These are phyloP conservation scores for Pteronura brasiliensis DNA, from an alignment of 2,113 vertebrate genomes.

Conservation along the genomic window DNA sequence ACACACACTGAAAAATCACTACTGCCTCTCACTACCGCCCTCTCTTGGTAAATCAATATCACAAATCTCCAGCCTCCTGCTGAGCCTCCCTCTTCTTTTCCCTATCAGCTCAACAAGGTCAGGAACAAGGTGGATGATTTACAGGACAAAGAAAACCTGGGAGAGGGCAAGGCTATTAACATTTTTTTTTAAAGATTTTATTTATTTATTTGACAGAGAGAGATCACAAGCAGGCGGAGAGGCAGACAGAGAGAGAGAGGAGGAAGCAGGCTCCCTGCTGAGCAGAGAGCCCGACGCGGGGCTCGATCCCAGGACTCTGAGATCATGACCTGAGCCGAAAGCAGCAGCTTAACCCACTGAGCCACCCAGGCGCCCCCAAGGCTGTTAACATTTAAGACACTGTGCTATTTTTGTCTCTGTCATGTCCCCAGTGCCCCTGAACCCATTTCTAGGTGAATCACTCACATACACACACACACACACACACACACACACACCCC, in stretches of 20 bases:
- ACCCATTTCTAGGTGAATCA: neutral
- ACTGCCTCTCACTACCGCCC: neutral
- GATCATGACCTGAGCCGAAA: too few species aligned
- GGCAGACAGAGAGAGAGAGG: too few species aligned
- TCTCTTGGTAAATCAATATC: neutral
- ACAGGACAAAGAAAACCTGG: neutral
- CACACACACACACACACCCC: neutral
- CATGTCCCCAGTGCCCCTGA: neutral
- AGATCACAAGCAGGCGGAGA: too few species aligned
- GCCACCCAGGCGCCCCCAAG: too few species aligned
- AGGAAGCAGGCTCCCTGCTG: too few species aligned
- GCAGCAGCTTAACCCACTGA: too few species aligned
- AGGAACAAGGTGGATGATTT: neutral
- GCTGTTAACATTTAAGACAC: neutral
- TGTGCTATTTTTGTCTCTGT: neutral
- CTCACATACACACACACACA: neutral
- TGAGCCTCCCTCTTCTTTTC: neutral
- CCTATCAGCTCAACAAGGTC: neutral
- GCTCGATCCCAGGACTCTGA: too few species aligned
- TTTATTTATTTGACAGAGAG: too few species aligned
- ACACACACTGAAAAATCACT: neutral
- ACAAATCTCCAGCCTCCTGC: neutral
- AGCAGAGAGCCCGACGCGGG: too few species aligned
- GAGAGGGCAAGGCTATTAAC: neutral
- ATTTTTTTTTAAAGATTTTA: too few species aligned